Percentiles rank a stretch among this genome's conserved stretches.
These are phyloP conservation scores for Otolemur garnettii DNA, from an alignment of 2,113 vertebrate species.

Conservation along the genomic window DNA sequence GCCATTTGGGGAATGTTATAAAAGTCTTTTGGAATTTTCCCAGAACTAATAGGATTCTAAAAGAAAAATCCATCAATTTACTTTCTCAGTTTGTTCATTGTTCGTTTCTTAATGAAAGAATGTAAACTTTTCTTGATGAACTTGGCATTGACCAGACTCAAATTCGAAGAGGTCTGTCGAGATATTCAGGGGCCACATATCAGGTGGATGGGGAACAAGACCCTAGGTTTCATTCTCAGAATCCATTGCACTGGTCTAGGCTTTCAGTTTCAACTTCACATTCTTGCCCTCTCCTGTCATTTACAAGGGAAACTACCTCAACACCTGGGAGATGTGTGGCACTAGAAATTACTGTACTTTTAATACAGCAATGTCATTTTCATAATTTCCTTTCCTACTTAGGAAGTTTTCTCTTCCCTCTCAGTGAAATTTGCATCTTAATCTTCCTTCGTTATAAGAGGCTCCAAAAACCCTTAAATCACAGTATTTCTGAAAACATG, in stretches of 20 bases:
- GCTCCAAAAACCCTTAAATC: conserved; percentile 67
- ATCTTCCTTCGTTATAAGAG: conserved; percentile 64
- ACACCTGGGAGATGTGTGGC: conserved; percentile 47
- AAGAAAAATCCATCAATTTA: conserved; percentile 73
- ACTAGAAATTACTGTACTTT: conserved; percentile 54
- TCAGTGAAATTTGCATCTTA: conserved; percentile 79
- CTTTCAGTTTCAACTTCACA: neutral
- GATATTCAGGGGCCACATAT: neutral
- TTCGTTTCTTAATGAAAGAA: conserved; percentile 63
- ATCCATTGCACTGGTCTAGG: neutral
- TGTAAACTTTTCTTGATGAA: conserved; percentile 70
- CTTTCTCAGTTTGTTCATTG: conserved; percentile 51
- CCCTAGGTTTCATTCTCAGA: neutral
- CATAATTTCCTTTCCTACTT: conserved; percentile 74
- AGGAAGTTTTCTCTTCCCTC: conserved; percentile 75
- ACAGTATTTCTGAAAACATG: conserved; percentile 76
- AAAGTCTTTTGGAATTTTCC: conserved; percentile 71
- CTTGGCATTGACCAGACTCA: conserved; percentile 44
- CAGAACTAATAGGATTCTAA: conserved; percentile 58
- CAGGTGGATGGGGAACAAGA: neutral
- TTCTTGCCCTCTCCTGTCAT: conserved; percentile 48
- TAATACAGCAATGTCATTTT: conserved; percentile 63
- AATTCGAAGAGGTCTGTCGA: neutral
- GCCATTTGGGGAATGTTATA: conserved; percentile 53
- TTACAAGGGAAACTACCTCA: conserved; percentile 16